Evolutionary conservation across 2,797 vertebrate species (phyloP).

Genomic region (Capromys pilorides): DNA sequence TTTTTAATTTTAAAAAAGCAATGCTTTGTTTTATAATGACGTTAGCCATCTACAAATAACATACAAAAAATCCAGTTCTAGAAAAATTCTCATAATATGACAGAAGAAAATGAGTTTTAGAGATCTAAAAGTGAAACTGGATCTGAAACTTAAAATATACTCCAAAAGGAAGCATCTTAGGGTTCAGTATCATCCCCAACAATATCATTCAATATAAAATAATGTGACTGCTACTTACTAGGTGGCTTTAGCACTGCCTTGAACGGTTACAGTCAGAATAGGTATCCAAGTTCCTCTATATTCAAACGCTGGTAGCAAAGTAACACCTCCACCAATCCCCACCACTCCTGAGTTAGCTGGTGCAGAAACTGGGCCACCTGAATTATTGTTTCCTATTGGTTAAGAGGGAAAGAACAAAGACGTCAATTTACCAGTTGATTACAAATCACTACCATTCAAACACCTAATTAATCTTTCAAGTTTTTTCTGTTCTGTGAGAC

Average conservation of each 20-base stretch:
- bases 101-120: slow-evolving; percentile 51
- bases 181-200: slow-evolving; percentile 14
- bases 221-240: slow-evolving; percentile 91
- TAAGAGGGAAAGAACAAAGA: slow-evolving; percentile 49
- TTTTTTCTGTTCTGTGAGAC: background rate
- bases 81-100: slow-evolving; percentile 45
- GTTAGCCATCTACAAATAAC: slow-evolving; percentile 18
- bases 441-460: slow-evolving; percentile 42
- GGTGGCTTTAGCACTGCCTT: slow-evolving; percentile 98
- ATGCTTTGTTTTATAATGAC: slow-evolving; percentile 21
- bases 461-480: background rate
- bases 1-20: background rate
- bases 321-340: slow-evolving; percentile 89
- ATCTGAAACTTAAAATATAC: slow-evolving; percentile 47
- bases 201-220: slow-evolving; percentile 4
- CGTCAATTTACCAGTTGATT: slow-evolving; percentile 1
- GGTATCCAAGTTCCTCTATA: slow-evolving; percentile 99
- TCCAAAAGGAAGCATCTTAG: slow-evolving; percentile 33
- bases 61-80: slow-evolving; percentile 39
- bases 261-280: slow-evolving; percentile 94
- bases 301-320: slow-evolving; percentile 96
- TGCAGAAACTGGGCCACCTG: slow-evolving; percentile 86
- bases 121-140: background rate
- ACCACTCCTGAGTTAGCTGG: slow-evolving; percentile 90
- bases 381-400: slow-evolving; percentile 85